Evolutionary conservation across 2,797 vertebrate species (phyloP).

Genomic region (Chrysocyon brachyurus): DNA sequence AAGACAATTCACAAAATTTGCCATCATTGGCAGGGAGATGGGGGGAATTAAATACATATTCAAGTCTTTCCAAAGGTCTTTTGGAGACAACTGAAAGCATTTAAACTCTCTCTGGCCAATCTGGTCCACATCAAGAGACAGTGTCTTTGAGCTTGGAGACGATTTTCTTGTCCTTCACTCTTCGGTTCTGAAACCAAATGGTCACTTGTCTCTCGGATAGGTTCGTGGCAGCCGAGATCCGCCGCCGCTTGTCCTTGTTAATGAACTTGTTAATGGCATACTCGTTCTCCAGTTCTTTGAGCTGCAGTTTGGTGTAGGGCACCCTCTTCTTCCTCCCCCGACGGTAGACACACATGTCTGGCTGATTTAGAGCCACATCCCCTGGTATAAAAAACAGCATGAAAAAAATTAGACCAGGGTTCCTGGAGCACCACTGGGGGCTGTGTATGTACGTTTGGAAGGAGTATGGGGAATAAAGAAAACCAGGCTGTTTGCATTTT

Average conservation of each 20-base stretch:
- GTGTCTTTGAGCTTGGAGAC: conserved; percentile 92
- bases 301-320: conserved; percentile 93
- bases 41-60: conserved; percentile 89
- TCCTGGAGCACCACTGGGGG: conserved; percentile 60
- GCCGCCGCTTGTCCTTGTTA: conserved; percentile 98
- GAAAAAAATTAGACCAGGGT: conserved; percentile 86
- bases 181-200: conserved; percentile 95
- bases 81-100: conserved; percentile 78
- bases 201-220: conserved; percentile 94
- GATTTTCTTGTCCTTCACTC: conserved; percentile 94
- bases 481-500: conserved; percentile 82
- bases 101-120: conserved; percentile 80
- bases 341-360: conserved; percentile 91
- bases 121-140: conserved; percentile 88
- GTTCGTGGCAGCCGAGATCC: conserved; percentile 93
- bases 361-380: conserved; percentile 91
- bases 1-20: conserved; percentile 84
- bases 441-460: background rate
- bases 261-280: conserved; percentile 98
- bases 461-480: conserved; percentile 79
- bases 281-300: conserved; percentile 97
- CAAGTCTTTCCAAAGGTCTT: conserved; percentile 89
- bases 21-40: conserved; percentile 67
- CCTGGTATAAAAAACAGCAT: conserved; percentile 87
- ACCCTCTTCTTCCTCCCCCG: conserved; percentile 93